Evolutionary conservation across 1,140 invertebrate genomes (phyloP).

Genomic region (Magallana angulata): DNA sequence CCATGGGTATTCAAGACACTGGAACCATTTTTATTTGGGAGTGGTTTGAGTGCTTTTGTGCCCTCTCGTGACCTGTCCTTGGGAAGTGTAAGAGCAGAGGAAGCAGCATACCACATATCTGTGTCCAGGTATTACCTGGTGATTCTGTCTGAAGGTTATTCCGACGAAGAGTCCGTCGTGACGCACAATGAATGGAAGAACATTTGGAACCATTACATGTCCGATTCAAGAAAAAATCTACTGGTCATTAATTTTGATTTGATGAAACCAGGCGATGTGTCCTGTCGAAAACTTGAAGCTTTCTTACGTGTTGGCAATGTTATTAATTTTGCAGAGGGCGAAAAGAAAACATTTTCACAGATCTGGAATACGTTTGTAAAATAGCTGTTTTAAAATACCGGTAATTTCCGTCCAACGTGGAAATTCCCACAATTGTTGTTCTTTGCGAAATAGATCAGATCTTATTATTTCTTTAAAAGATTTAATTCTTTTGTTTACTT

Average conservation of each 20-base stretch:
- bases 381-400: not conserved
- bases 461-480: too few species aligned
- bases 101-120: not conserved
- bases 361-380: not conserved
- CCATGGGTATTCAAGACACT: not conserved
- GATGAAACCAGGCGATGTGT: not conserved
- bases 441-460: too few species aligned
- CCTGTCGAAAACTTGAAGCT: not conserved
- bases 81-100: not conserved
- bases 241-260: not conserved
- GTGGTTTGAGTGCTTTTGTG: not conserved
- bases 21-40: not conserved
- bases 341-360: slow-evolving; percentile 1
- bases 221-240: not conserved
- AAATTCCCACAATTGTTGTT: too few species aligned
- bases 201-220: not conserved
- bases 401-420: too few species aligned
- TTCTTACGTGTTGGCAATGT: not conserved
- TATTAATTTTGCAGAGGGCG: not conserved
- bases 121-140: not conserved
- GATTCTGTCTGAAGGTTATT: not conserved
- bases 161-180: not conserved
- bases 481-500: too few species aligned
- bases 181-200: slow-evolving; percentile 5
- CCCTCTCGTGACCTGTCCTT: not conserved